Conservation (phyloP, 2,113 vertebrate species). For the Pao palembangensis region DNA sequence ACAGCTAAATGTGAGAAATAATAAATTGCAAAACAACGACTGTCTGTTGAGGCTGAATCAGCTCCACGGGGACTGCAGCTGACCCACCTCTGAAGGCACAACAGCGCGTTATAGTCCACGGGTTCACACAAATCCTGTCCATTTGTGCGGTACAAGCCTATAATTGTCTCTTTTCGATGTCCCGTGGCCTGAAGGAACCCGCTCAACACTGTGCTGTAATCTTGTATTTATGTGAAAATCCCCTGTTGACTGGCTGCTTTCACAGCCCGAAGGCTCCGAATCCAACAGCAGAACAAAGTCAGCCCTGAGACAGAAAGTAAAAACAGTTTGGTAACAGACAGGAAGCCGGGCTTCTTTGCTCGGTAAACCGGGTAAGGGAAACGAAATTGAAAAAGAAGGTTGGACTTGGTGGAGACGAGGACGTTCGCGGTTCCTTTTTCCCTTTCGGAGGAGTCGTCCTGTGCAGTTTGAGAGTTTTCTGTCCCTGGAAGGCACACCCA, state of each 20-base stretch:
- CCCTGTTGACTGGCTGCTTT: constrained; percentile 30
- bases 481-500: constrained; percentile 6
- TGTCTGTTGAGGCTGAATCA: constrained; percentile 10
- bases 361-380: not conserved
- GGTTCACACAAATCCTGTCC: constrained; percentile 20
- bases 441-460: not conserved
- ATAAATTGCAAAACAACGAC: constrained; percentile 12
- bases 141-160: constrained; percentile 27
- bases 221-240: constrained; percentile 36
- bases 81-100: constrained; percentile 31
- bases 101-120: constrained; percentile 3
- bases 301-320: not conserved
- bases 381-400: too few species aligned
- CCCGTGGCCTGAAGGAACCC: constrained; percentile 24
- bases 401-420: not conserved
- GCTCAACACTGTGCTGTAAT: constrained; percentile 38
- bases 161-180: constrained; percentile 42
- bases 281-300: constrained; percentile 12
- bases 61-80: constrained; percentile 12
- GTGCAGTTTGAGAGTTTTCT: not conserved
- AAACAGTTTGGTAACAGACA: constrained; percentile 3
- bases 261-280: constrained; percentile 27
- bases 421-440: not conserved
- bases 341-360: not conserved
- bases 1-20: not conserved